Percentiles rank a stretch among this genome's conserved stretches.
Evolutionary conservation across 2,888 invertebrate genomes (phyloP).

Genomic region (Apodemia duryi): DNA sequence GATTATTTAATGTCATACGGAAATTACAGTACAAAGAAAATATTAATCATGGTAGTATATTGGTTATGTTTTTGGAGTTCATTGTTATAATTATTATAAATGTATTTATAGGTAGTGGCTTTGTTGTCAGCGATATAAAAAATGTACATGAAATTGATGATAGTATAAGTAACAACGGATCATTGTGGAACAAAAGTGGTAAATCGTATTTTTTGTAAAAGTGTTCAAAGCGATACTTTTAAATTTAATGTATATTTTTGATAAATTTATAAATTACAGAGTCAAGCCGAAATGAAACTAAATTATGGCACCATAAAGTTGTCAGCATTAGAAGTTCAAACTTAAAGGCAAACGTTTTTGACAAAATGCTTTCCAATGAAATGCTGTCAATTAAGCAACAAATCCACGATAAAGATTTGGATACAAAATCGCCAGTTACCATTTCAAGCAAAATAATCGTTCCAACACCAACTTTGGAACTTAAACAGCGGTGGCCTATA

Average conservation of each 20-base stretch:
- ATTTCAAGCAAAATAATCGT: constrained; percentile 37
- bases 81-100: constrained; percentile 50
- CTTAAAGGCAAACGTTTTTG: constrained; percentile 52
- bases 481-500: constrained; percentile 54
- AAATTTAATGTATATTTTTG: neutral
- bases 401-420: constrained; percentile 44
- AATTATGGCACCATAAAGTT: neutral
- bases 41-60: constrained; percentile 26
- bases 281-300: neutral
- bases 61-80: constrained; percentile 61
- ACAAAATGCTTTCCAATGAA: constrained; percentile 59
- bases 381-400: constrained; percentile 54
- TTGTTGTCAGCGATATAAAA: neutral
- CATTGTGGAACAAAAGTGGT: constrained; percentile 2
- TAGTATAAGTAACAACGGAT: neutral
- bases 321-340: constrained; percentile 30
- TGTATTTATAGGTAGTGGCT: constrained; percentile 38
- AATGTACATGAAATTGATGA: constrained; percentile 15
- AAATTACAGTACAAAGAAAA: neutral
- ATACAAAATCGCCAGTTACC: constrained; percentile 34
- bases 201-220: neutral
- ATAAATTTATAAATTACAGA: neutral
- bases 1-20: constrained; percentile 30
- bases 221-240: neutral
- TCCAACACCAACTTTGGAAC: constrained; percentile 47